These are phyloP conservation scores for Phoenicopterus ruber DNA, from an alignment of 2,113 vertebrate species.

Conservation along the genomic window DNA sequence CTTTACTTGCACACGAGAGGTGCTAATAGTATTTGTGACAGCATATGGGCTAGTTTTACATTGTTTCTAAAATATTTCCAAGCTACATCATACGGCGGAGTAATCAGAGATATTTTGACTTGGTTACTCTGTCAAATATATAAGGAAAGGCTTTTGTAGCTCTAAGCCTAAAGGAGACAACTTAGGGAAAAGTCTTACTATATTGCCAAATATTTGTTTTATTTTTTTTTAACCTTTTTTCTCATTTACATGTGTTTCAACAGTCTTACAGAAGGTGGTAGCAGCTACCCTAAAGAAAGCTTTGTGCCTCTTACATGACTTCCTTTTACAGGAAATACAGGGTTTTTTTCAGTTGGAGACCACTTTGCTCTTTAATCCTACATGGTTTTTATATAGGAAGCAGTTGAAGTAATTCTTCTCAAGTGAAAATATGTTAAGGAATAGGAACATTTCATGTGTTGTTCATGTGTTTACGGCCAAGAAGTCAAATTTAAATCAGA, in stretches of 20 bases:
- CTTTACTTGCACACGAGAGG: not conserved
- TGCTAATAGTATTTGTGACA: not conserved
- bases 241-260: constrained; percentile 57
- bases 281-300: constrained; percentile 41
- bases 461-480: constrained; percentile 40
- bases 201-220: not conserved
- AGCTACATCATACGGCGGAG: not conserved
- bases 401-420: not conserved
- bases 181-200: not conserved
- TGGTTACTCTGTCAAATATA: not conserved
- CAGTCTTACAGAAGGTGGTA: constrained; percentile 63
- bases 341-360: not conserved
- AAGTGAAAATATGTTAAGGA: constrained; percentile 15
- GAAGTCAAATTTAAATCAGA: constrained; percentile 59
- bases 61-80: not conserved
- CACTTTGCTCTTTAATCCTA: constrained; percentile 1
- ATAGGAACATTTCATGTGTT: constrained; percentile 6
- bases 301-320: not conserved
- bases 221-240: not conserved
- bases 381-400: not conserved
- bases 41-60: not conserved
- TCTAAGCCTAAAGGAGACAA: not conserved
- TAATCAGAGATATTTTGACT: not conserved
- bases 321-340: not conserved
- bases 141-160: not conserved